Evolutionary conservation across 1,140 invertebrate genomes (phyloP), one percentile per base, ranked within the genome.

Genomic region (Drosophila repletoides): DNA sequence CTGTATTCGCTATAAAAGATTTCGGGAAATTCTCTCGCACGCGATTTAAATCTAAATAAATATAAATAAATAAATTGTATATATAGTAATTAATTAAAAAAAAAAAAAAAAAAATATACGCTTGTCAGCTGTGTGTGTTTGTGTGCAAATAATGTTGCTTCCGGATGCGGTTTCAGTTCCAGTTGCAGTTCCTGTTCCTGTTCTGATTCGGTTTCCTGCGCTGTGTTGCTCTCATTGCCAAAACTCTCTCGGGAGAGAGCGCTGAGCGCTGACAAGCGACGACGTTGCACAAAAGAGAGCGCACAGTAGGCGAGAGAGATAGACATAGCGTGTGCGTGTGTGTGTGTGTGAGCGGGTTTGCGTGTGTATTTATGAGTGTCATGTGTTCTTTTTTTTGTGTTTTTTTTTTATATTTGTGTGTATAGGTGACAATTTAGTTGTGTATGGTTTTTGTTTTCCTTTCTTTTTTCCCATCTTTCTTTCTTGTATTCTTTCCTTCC

Each of bases 21-120:
- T 55, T 28, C 41, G 24, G 70, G 34, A 56, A 73, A 61, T 73
- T 81, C 56, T 66, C 63, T 70, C 79, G n/a, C n/a, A 84, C 79
- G 72, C 58, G 43, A 56, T 63, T 71, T 84, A 86, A 67, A 53
- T 75, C 80, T 84, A 79, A 84, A 84, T 84, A 84, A 84, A 84
- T 84, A 84, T 84, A 79, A 84, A 84, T 79, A 84, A 84, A 84
- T 84, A 84, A 84, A 84, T 79, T 86, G 74, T 84, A 79, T 84
- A 74, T 77, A 64, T 86, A 67, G 71, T 84, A 64, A 83, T 71
- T 79, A 74, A 70, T 66, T 69, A 58, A 70, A 84, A 86, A 86
- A 83, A 81, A 79, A 84, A 86, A 80, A 84, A 72, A 79, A 84
- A 84, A 86, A 87, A 76, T 80, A 80, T 80, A 80, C 75, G 72